phyloP scores from a whole-genome alignment of 2,888 invertebrate genomes.

The Cryptocephalus primarius region DNA sequence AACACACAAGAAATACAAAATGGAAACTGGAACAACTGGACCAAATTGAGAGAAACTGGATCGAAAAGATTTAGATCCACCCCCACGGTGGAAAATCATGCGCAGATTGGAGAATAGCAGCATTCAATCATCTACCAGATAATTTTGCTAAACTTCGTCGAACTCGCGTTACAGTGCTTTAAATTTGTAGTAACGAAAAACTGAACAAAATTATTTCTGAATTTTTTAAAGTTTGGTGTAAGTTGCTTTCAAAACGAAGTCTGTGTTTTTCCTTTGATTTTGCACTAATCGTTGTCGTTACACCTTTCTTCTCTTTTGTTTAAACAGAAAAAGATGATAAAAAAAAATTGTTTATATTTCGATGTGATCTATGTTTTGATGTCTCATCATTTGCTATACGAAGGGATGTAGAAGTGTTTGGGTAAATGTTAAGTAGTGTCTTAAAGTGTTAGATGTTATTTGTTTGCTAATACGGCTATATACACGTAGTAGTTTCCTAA shows the following conservation, averaged over 20 bases:
- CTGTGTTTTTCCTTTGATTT: constrained; percentile 23
- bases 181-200: constrained; percentile 16
- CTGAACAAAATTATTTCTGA: constrained; percentile 30
- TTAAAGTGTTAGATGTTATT: constrained; percentile 19
- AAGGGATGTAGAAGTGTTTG: constrained; percentile 15
- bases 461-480: constrained; percentile 17
- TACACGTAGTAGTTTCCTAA: constrained; percentile 2
- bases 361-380: constrained; percentile 19
- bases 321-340: constrained; percentile 9
- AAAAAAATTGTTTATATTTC: constrained; percentile 18
- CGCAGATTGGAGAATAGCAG: constrained; percentile 5
- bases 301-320: constrained; percentile 16
- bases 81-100: constrained; percentile 11
- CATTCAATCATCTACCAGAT: constrained; percentile 16
- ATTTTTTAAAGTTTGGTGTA: constrained; percentile 32
- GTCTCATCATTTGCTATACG: constrained; percentile 14
- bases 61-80: constrained; percentile 18
- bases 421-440: constrained; percentile 19
- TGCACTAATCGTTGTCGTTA: constrained; percentile 31
- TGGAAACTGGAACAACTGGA: constrained; percentile 17
- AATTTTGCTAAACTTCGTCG: constrained; percentile 16
- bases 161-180: constrained; percentile 13
- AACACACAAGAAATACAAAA: constrained; percentile 1
- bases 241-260: constrained; percentile 19
- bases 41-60: constrained; percentile 22